These are phyloP conservation scores for Aphidoletes aphidimyza DNA, from an alignment of 2,888 invertebrate species.

Conservation along the genomic window DNA sequence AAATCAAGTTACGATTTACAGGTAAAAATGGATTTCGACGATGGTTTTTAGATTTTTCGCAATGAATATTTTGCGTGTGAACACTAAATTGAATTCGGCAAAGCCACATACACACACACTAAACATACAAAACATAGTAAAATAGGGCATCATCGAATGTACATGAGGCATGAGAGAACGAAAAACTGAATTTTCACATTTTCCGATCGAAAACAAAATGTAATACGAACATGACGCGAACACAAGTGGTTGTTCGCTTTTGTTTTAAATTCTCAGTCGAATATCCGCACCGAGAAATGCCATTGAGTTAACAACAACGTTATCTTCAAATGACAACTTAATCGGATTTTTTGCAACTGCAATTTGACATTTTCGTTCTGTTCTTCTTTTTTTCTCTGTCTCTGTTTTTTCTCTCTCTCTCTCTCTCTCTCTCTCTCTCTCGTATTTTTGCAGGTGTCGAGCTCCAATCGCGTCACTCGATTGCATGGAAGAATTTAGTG, in stretches of 20 bases:
- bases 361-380: no score
- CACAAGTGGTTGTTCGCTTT: neutral
- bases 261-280: neutral
- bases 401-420: neutral
- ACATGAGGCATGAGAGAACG: no score
- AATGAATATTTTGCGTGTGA: neutral
- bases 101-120: neutral
- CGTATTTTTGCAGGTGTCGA: slow-evolving; percentile 74
- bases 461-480: slow-evolving; percentile 92
- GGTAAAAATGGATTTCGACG: slow-evolving; percentile 69
- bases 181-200: no score
- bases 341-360: slow-evolving; percentile 23
- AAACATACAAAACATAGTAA: neutral
- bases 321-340: slow-evolving; percentile 14
- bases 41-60: neutral
- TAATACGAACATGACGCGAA: neutral
- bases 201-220: neutral
- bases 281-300: neutral
- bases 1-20: slow-evolving; percentile 88
- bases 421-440: neutral
- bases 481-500: slow-evolving; percentile 94
- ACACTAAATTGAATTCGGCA: neutral
- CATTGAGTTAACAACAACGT: slow-evolving; percentile 1
- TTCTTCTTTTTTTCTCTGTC: neutral
- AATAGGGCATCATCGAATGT: neutral